phyloP scores from a whole-genome alignment of 2,797 vertebrate genomes.

The Karalla daura region DNA sequence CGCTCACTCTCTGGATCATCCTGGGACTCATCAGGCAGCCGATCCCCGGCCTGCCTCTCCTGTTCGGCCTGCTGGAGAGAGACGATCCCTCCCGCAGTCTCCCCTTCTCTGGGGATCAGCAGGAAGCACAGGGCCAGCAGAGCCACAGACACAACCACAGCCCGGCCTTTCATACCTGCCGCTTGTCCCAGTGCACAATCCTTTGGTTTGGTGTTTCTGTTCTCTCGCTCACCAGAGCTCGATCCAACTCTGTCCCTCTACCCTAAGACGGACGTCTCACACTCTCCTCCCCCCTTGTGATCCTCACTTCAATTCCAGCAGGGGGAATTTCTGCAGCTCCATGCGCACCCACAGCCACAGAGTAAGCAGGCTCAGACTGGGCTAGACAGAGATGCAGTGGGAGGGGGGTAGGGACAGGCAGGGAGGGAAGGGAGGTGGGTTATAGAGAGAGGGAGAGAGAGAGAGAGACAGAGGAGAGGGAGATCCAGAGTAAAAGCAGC shows the following conservation, averaged over 20 bases:
- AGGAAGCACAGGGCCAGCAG: slow-evolving; percentile 77
- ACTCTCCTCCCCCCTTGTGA: slow-evolving; percentile 29
- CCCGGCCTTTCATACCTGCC: slow-evolving; percentile 67
- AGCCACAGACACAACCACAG: slow-evolving; percentile 58
- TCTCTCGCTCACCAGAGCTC: background rate
- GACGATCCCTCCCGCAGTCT: slow-evolving; percentile 66
- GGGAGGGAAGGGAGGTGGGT: slow-evolving; percentile 64
- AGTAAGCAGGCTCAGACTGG: slow-evolving; percentile 63
- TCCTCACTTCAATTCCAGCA: slow-evolving; percentile 56
- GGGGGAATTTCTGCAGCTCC: slow-evolving; percentile 56
- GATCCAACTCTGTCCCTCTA: slow-evolving; percentile 19
- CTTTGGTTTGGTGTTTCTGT: slow-evolving; percentile 32
- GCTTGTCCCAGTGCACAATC: slow-evolving; percentile 50
- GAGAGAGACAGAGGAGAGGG: slow-evolving; percentile 32
- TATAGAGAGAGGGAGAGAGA: slow-evolving; percentile 40
- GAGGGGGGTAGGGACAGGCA: slow-evolving; percentile 55
- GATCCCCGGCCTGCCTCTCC: slow-evolving; percentile 34
- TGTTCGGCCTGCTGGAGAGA: slow-evolving; percentile 36
- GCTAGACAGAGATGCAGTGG: slow-evolving; percentile 64
- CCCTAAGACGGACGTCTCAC: slow-evolving; percentile 14
- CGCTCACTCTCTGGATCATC: slow-evolving; percentile 60
- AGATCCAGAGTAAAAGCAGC: slow-evolving; percentile 54
- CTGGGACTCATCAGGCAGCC: slow-evolving; percentile 28
- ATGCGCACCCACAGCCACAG: slow-evolving; percentile 53
- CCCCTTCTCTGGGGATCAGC: slow-evolving; percentile 69